Base-by-base conservation (phyloP, 2,113 vertebrate genomes). In the Taurulus bubalis region DNA sequence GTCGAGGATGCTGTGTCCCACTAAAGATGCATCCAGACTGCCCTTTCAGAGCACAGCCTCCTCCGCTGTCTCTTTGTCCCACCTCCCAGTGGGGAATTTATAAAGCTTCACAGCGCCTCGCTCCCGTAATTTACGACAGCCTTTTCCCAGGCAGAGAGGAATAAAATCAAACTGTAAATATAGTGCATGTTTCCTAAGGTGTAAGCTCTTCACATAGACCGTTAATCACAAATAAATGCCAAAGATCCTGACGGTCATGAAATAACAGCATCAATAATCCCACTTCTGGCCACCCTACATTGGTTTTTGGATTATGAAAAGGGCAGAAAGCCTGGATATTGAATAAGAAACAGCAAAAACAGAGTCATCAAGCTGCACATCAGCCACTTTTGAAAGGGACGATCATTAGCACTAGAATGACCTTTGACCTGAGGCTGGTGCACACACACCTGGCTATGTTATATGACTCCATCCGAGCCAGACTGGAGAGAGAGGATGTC, bases 111-210 rank as follows among this genome's bases (percentile, higher is more conserved):
- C 77, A 85, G 69, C 45, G 73, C 71, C 79, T 85, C 80, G 30
- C 87, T 84, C 82, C 77, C 83, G 85, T 87, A 85, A 93, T 90
- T 94, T 93, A 92, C 80, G 56, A 86, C 83, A 87, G 83, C 73
- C 77, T 83, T 58, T 87, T 90, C 83, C 78, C 81, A 71, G 79
- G 83, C 81, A 77, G 71, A 66, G 68, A 87, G 84, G 82, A 94
- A 93, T 94, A 76, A 84, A 93, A 92, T 93, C 89, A 93, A 85
- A 88, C 89, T 79, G 83, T 90, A 90, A 93, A 93, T 90, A 89
- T 71, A 87, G 77, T 79, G 75, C 87, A 87, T 85, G 74, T 89
- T 93, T 89, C 87, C 82, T 85, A 87, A 32, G 30, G 83, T 87
- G 84, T 83, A 86, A 87, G 89, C 83, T 88, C 71, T 36, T 80